These are phyloP conservation scores for Hippocampus kuda DNA, from an alignment of 2,797 vertebrate genomes.

Conservation along the genomic window DNA sequence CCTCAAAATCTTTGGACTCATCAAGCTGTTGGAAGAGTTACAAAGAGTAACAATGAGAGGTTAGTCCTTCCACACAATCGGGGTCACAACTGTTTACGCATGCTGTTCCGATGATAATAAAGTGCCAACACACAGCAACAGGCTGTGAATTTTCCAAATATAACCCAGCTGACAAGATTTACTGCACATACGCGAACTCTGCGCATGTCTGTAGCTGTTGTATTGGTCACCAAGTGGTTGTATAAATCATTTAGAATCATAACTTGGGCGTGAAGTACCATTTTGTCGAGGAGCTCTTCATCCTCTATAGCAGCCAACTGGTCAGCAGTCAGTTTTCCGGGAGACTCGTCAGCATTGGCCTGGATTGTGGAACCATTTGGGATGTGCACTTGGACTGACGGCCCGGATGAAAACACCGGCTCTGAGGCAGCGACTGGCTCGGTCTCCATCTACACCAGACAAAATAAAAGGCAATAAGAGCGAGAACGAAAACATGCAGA, in stretches of 20 bases:
- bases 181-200: constrained; percentile 9
- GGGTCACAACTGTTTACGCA: constrained; percentile 12
- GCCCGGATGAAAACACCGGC: constrained; percentile 55
- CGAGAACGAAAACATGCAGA: neutral
- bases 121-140: constrained; percentile 2
- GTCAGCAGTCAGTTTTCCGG: constrained; percentile 66
- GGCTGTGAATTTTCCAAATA: constrained; percentile 15
- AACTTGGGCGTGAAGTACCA: constrained; percentile 69
- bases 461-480: neutral
- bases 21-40: constrained; percentile 73
- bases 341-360: constrained; percentile 45
- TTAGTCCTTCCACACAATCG: constrained; percentile 9
- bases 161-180: constrained; percentile 12
- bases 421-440: constrained; percentile 56
- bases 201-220: constrained; percentile 8
- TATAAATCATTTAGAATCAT: constrained; percentile 23
- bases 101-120: neutral
- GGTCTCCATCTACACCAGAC: constrained; percentile 70
- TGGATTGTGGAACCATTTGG: constrained; percentile 67
- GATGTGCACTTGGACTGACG: constrained; percentile 34
- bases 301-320: constrained; percentile 84
- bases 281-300: constrained; percentile 87
- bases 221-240: constrained; percentile 8
- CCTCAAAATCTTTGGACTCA: constrained; percentile 83
- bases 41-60: constrained; percentile 22